A percentile compares a stretch with the other conserved stretches of the same genome.
Conservation (phyloP, 2,797 vertebrate species). For the Manis crassicaudata region DNA sequence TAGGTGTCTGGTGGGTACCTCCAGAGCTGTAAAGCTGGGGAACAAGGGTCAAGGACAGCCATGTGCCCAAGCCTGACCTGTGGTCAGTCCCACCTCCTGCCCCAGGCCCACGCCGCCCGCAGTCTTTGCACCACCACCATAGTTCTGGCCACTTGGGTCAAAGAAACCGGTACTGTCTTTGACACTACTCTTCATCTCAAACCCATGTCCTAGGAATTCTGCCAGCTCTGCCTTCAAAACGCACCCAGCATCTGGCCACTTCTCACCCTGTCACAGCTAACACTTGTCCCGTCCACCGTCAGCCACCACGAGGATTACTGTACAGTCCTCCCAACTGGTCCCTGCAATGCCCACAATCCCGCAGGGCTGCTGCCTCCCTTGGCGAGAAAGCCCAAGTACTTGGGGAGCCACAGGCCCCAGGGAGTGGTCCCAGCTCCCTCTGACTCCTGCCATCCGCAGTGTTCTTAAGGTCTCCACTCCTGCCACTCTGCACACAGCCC, state of each 20-base stretch:
- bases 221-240: background rate
- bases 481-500: background rate
- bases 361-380: background rate
- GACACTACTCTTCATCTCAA: background rate
- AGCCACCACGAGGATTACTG: background rate
- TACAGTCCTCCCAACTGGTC: background rate
- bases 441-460: background rate
- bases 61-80: background rate
- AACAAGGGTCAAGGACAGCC: too few relatives aligned
- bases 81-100: fast-evolving
- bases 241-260: background rate
- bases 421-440: too few relatives aligned
- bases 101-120: background rate
- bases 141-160: background rate
- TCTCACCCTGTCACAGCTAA: background rate
- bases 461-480: background rate
- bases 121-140: background rate
- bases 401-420: fast-evolving
- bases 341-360: background rate
- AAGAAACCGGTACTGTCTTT: background rate
- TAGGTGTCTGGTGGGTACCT: too few relatives aligned
- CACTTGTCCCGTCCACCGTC: background rate
- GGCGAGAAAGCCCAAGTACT: background rate
- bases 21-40: background rate
- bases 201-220: background rate